phyloP scores from a whole-genome alignment of 1,140 invertebrate species.

The Tribolium madens region DNA sequence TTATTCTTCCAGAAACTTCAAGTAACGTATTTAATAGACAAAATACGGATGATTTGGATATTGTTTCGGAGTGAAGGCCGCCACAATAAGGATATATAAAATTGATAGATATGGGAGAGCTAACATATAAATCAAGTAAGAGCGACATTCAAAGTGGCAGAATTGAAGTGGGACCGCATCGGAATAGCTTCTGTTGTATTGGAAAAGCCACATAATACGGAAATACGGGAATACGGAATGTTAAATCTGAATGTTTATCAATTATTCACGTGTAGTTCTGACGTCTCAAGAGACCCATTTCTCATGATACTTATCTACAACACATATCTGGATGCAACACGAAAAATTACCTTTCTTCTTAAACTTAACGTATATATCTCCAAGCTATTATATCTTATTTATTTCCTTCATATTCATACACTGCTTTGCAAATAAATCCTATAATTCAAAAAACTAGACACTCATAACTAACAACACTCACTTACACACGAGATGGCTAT shows the following conservation, averaged over 20 bases:
- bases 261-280: constrained; percentile 55
- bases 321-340: constrained; percentile 53
- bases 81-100: constrained; percentile 47
- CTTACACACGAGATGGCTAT: background rate
- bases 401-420: background rate
- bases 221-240: constrained; percentile 56
- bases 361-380: constrained; percentile 12
- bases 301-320: constrained; percentile 53
- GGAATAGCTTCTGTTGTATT: constrained; percentile 51
- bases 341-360: constrained; percentile 54
- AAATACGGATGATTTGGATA: constrained; percentile 10
- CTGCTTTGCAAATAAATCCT: background rate
- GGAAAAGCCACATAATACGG: constrained; percentile 50
- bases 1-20: constrained; percentile 23
- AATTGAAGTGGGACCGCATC: constrained; percentile 46
- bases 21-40: background rate
- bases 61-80: constrained; percentile 24
- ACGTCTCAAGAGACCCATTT: constrained; percentile 51
- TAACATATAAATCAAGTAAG: constrained; percentile 54
- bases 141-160: constrained; percentile 46
- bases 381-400: constrained; percentile 12
- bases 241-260: constrained; percentile 57
- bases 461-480: background rate
- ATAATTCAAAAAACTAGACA: background rate
- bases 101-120: constrained; percentile 54